phyloP scores from a whole-genome alignment of 2,797 vertebrate species.

The Phoeniculus purpureus region DNA sequence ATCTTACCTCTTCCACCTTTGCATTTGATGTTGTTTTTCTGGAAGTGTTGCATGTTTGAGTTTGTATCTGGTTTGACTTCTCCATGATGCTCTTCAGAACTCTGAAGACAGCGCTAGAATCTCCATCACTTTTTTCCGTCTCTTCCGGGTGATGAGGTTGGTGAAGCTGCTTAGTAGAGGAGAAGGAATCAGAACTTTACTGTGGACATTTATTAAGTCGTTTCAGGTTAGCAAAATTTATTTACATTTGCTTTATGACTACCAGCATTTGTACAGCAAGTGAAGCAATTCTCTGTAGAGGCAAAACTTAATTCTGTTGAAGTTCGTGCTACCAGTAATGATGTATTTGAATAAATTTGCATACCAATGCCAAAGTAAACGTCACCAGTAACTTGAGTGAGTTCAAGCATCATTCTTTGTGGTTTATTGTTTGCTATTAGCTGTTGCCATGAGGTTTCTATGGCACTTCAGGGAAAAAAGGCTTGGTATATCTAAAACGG shows the following conservation, averaged over 20 bases:
- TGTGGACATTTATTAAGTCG: slow-evolving; percentile 99
- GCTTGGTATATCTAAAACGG: neutral
- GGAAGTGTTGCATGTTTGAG: slow-evolving; percentile 71
- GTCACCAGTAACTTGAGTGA: neutral
- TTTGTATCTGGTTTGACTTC: slow-evolving; percentile 75
- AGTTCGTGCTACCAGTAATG: neutral
- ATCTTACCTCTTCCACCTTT: slow-evolving; percentile 76
- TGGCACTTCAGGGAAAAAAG: neutral
- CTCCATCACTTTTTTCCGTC: slow-evolving; percentile 99
- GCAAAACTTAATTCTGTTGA: neutral
- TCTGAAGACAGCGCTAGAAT: slow-evolving; percentile 97
- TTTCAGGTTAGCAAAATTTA: slow-evolving; percentile 87
- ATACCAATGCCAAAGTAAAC: neutral
- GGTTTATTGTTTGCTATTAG: neutral
- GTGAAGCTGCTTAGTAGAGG: slow-evolving; percentile 98
- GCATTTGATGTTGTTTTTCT: slow-evolving; percentile 77
- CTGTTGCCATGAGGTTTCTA: neutral
- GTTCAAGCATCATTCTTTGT: neutral
- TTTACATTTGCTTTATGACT: neutral
- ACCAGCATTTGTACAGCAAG: neutral
- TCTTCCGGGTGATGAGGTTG: slow-evolving; percentile 98
- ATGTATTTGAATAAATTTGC: neutral
- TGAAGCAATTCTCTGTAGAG: neutral
- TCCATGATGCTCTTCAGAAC: slow-evolving; percentile 86
- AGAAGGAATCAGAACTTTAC: slow-evolving; percentile 95